Evolutionary conservation across 37 sponge, comb jelly and placozoan species (phyloP).

Genomic region (Haliclona indistincta): DNA sequence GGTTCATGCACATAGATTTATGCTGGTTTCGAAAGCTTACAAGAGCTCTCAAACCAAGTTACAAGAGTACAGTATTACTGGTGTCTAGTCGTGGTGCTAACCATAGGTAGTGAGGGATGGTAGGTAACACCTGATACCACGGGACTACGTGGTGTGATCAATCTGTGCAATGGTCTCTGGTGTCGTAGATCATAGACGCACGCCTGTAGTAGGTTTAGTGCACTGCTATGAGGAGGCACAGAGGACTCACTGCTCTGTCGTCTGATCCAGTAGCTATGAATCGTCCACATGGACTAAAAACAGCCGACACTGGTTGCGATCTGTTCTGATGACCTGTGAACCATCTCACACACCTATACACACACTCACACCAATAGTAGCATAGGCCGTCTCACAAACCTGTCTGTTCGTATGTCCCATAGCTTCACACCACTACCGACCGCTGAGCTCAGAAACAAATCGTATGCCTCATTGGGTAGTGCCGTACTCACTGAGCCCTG

Average conservation of each 20-base stretch:
- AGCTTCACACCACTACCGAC: slow-evolving; percentile 83
- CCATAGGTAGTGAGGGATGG: slow-evolving; percentile 71
- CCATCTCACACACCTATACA: slow-evolving; percentile 67
- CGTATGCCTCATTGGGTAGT: slow-evolving; percentile 56
- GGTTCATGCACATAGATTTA: too few relatives aligned
- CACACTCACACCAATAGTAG: background rate
- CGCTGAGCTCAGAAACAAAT: slow-evolving; percentile 85
- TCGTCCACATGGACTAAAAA: slow-evolving; percentile 87
- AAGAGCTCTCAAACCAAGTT: too few relatives aligned
- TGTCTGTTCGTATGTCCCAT: slow-evolving; percentile 85
- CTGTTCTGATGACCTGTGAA: slow-evolving; percentile 49
- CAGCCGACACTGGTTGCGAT: slow-evolving; percentile 56
- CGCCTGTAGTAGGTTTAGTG: slow-evolving; percentile 41
- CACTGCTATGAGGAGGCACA: background rate
- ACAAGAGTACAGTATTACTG: too few relatives aligned
- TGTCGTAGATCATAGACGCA: slow-evolving; percentile 83
- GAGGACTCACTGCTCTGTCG: slow-evolving; percentile 73
- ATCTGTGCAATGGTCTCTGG: slow-evolving; percentile 52
- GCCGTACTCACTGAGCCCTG: slow-evolving; percentile 67
- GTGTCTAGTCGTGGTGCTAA: slow-evolving; percentile 24
- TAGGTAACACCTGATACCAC: slow-evolving; percentile 55
- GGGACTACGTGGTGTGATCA: too few relatives aligned
- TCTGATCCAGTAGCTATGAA: slow-evolving; percentile 90
- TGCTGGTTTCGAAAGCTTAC: too few relatives aligned
- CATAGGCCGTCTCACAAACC: slow-evolving; percentile 20